Conservation (phyloP, 2,113 vertebrate species). For the Ardeotis arabs region DNA sequence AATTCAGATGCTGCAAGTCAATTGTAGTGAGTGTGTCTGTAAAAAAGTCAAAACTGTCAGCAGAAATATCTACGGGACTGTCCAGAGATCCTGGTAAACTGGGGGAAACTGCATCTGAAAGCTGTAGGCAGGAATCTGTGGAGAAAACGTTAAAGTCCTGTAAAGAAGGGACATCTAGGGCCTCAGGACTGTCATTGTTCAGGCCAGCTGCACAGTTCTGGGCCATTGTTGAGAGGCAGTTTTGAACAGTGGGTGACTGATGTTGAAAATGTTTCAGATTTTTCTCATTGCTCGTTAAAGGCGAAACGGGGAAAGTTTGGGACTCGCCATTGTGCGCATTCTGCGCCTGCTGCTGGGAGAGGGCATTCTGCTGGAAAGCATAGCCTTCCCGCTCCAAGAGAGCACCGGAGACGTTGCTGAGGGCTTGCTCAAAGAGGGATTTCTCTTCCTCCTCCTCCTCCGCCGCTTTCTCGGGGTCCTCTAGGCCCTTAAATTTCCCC, state of each 20-base stretch:
- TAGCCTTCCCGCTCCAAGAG: conserved; percentile 90
- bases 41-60: conserved; percentile 95
- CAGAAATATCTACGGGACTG: conserved; percentile 88
- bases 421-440: conserved; percentile 84
- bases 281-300: conserved; percentile 94
- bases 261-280: conserved; percentile 95
- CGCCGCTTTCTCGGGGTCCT: conserved; percentile 82
- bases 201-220: conserved; percentile 94
- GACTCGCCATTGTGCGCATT: conserved; percentile 89
- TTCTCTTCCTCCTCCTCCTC: conserved; percentile 84
- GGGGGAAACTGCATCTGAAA: conserved; percentile 93
- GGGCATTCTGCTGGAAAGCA: conserved; percentile 89
- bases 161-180: conserved; percentile 88
- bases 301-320: conserved; percentile 84
- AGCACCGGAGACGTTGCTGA: conserved; percentile 80
- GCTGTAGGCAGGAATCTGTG: conserved; percentile 92
- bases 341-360: conserved; percentile 85
- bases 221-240: conserved; percentile 91
- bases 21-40: conserved; percentile 95
- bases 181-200: conserved; percentile 91
- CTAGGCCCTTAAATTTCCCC: conserved; percentile 83
- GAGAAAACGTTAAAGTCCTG: conserved; percentile 92
- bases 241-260: conserved; percentile 90
- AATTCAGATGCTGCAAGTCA: conserved; percentile 93
- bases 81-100: conserved; percentile 89